Evolutionary conservation across 2,797 vertebrate genomes (phyloP).

Genomic region (Phalloptychus januarius): DNA sequence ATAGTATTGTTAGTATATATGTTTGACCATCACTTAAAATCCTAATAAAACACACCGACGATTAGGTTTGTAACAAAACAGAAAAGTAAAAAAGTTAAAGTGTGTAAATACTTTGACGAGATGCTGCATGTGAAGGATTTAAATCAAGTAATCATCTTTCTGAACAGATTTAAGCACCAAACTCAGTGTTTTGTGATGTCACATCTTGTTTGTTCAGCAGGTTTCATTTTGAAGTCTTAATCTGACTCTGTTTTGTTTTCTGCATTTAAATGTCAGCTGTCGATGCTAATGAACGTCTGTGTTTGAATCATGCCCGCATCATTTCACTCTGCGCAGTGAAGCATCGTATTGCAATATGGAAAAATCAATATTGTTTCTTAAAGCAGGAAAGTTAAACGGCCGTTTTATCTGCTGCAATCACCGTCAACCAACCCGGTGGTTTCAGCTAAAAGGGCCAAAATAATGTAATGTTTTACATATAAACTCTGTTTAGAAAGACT

Average conservation of each 20-base stretch:
- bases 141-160: background rate
- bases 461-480: slow-evolving; percentile 14
- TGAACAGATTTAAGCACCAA: slow-evolving; percentile 7
- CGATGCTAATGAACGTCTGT: background rate
- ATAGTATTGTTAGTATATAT: too few relatives aligned
- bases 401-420: slow-evolving; percentile 19
- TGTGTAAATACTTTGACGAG: background rate
- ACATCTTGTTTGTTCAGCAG: slow-evolving; percentile 1
- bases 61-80: background rate
- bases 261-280: slow-evolving; percentile 21
- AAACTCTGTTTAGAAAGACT: slow-evolving; percentile 43
- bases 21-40: background rate
- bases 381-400: background rate
- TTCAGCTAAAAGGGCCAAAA: slow-evolving; percentile 15
- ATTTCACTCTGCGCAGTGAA: slow-evolving; percentile 23
- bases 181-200: background rate
- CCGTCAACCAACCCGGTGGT: slow-evolving; percentile 33
- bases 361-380: background rate
- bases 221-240: background rate
- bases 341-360: background rate
- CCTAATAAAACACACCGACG: background rate
- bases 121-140: background rate
- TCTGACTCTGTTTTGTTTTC: background rate
- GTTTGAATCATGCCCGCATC: background rate
- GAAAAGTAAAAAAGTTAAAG: background rate